Percentiles rank a stretch among this genome's conserved stretches.
These are phyloP conservation scores for Euphydryas editha DNA, from an alignment of 2,888 invertebrate species.

Conservation along the genomic window DNA sequence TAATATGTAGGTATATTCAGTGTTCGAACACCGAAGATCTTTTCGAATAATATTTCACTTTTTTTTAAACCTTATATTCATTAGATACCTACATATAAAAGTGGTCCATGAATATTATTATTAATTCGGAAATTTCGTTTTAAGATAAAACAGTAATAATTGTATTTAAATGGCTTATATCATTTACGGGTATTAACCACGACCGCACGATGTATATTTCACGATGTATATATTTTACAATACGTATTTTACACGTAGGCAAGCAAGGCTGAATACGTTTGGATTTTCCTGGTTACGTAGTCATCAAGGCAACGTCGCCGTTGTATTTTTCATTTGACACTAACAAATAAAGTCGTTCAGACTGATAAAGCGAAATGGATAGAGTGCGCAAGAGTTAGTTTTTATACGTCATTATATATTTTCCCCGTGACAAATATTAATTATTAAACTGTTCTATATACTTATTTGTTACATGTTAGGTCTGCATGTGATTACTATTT, in stretches of 20 bases:
- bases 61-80: too few species aligned
- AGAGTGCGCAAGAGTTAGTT: constrained; percentile 34
- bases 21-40: too few species aligned
- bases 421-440: constrained; percentile 43
- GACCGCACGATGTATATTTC: neutral
- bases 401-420: constrained; percentile 44
- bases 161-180: neutral
- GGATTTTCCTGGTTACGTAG: constrained; percentile 57
- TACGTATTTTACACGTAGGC: constrained; percentile 25
- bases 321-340: constrained; percentile 46
- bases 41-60: too few species aligned
- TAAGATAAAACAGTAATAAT: neutral
- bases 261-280: constrained; percentile 53
- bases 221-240: neutral
- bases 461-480: constrained; percentile 34
- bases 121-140: too few species aligned
- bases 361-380: constrained; percentile 32
- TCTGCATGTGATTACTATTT: constrained; percentile 17
- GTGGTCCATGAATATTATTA: too few species aligned
- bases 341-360: constrained; percentile 13
- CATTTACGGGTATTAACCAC: neutral
- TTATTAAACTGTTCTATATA: constrained; percentile 36
- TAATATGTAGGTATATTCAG: too few species aligned
- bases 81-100: too few species aligned
- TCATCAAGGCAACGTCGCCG: constrained; percentile 26